Percentiles rank a stretch among this genome's conserved stretches.
Evolutionary conservation across 2,888 invertebrate genomes (phyloP).

Genomic region (Physocephala rufipes): DNA sequence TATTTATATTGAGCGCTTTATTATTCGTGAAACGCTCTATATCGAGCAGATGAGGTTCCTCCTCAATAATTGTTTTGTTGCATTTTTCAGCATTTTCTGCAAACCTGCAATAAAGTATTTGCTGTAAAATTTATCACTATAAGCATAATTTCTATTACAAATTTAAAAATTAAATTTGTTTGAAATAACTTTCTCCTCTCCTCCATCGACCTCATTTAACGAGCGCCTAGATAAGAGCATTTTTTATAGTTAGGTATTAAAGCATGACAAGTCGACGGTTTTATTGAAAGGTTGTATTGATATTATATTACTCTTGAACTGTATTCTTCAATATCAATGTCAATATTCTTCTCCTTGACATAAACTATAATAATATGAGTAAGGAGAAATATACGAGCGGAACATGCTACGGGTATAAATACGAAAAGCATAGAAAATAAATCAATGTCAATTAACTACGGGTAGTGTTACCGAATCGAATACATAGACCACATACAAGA

Average conservation of each 20-base stretch:
- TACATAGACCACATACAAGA: background rate
- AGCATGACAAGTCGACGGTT: background rate
- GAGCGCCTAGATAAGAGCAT: background rate
- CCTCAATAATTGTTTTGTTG: conserved; percentile 59
- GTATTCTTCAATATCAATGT: background rate
- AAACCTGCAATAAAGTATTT: conserved; percentile 46
- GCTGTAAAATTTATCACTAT: no score
- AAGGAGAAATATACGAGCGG: no score
- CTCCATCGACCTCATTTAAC: background rate
- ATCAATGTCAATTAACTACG: background rate
- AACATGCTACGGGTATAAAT: background rate
- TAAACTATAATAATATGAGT: background rate
- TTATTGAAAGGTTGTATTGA: background rate
- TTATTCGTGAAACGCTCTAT: conserved; percentile 38
- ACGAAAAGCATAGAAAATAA: background rate
- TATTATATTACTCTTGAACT: background rate
- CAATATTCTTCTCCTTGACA: background rate
- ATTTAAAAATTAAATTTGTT: background rate
- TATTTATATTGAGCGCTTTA: conserved; percentile 2
- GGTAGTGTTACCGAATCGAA: background rate
- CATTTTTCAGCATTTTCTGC: conserved; percentile 65
- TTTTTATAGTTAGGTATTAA: background rate
- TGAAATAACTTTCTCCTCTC: background rate
- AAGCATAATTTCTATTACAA: no score
- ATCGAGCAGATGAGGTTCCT: conserved; percentile 60